These are phyloP conservation scores for Periophthalmus magnuspinnatus DNA, from an alignment of 2,797 vertebrate species.

Conservation along the genomic window DNA sequence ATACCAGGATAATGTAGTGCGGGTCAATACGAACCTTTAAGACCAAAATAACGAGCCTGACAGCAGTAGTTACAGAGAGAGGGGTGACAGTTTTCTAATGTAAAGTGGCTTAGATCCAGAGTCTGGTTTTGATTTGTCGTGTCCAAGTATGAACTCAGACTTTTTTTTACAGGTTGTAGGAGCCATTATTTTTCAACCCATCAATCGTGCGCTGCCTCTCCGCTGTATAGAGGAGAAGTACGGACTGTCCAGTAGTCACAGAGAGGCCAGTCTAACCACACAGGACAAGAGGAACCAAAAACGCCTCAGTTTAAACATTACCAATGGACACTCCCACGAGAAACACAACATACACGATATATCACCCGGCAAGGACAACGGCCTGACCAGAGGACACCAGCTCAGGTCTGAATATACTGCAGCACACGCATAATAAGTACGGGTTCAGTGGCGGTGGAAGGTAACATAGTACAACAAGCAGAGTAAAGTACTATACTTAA, in stretches of 20 bases:
- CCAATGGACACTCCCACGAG: constrained; percentile 73
- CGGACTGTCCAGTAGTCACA: constrained; percentile 65
- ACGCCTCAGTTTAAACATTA: constrained; percentile 86
- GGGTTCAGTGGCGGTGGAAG: too few species aligned
- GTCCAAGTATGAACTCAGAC: too few species aligned
- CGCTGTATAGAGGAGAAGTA: constrained; percentile 91
- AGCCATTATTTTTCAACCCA: constrained; percentile 94
- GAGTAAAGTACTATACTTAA: too few species aligned
- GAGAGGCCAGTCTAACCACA: constrained; percentile 59
- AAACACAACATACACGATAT: constrained; percentile 20
- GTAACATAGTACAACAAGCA: too few species aligned
- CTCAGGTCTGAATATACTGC: constrained; percentile 74
- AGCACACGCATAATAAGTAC: background rate
- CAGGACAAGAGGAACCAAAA: constrained; percentile 80
- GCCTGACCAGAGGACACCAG: constrained; percentile 77
- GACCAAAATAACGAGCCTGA: too few species aligned
- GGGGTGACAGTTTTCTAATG: too few species aligned
- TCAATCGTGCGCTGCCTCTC: constrained; percentile 89
- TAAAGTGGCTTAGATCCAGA: too few species aligned
- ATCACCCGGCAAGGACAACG: constrained; percentile 61
- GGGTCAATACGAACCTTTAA: too few species aligned
- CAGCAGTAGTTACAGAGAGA: too few species aligned
- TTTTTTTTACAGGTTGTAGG: constrained; percentile 76
- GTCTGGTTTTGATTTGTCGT: too few species aligned
- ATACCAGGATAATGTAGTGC: too few species aligned